A percentile compares a stretch with the other conserved stretches of the same genome.
Evolutionary conservation across 2,113 vertebrate genomes (phyloP).

Genomic region (Hippocampus abdominalis): DNA sequence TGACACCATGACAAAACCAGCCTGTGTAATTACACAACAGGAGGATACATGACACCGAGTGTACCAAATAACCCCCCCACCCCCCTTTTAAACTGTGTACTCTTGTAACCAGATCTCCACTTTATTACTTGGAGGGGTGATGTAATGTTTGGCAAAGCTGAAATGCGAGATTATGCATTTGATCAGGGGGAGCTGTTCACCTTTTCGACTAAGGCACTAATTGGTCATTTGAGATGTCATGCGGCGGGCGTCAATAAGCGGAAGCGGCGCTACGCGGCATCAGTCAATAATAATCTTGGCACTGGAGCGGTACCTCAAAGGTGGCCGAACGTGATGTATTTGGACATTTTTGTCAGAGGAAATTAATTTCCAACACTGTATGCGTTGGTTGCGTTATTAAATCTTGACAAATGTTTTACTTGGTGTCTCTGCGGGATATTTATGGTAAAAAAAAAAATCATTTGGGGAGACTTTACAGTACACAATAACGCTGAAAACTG

Average conservation of each 20-base stretch:
- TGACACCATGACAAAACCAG: conserved; percentile 14
- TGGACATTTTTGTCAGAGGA: too few relatives aligned
- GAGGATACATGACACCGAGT: neutral
- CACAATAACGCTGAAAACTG: neutral
- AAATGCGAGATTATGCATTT: neutral
- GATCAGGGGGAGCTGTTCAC: neutral
- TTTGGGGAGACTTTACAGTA: too few relatives aligned
- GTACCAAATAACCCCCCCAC: neutral
- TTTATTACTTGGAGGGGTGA: neutral
- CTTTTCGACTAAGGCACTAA: neutral
- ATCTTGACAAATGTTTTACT: too few relatives aligned
- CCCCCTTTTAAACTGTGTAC: neutral
- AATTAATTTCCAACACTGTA: too few relatives aligned
- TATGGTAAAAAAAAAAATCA: too few relatives aligned
- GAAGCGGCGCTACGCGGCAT: neutral
- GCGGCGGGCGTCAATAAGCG: neutral
- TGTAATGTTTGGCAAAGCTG: neutral
- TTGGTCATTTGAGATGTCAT: neutral
- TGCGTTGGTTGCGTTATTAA: too few relatives aligned
- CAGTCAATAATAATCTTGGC: neutral
- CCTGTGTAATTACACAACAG: conserved; percentile 31
- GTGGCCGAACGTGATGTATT: too few relatives aligned
- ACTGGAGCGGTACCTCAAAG: neutral
- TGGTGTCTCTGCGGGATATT: too few relatives aligned
- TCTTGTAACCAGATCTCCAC: neutral